Percentiles rank a stretch among this genome's conserved stretches.
These are phyloP conservation scores for Chloroclysta siterata DNA, from an alignment of 2,888 invertebrate species.

Conservation along the genomic window DNA sequence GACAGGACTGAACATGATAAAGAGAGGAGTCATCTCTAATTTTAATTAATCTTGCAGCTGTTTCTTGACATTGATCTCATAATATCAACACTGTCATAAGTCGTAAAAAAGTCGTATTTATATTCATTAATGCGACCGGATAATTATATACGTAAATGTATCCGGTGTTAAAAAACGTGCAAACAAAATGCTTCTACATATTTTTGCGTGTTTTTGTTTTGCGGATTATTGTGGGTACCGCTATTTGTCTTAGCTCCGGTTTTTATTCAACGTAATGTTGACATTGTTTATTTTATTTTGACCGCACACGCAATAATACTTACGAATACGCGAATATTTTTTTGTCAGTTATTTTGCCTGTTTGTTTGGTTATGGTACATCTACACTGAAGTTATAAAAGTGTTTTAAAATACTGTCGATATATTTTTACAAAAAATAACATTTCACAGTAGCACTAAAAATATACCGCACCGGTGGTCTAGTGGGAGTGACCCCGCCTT, in stretches of 20 bases:
- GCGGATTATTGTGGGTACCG: not conserved
- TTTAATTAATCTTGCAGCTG: not conserved
- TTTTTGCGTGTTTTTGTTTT: not conserved
- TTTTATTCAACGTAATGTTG: not conserved
- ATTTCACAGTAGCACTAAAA: too few relatives aligned
- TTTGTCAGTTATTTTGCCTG: too few relatives aligned
- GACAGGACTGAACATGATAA: too few relatives aligned
- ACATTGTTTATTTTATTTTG: not conserved
- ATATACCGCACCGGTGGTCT: too few relatives aligned
- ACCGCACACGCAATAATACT: not conserved
- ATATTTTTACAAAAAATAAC: too few relatives aligned
- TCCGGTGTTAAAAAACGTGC: not conserved
- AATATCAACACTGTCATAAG: not conserved
- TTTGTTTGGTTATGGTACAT: too few relatives aligned
- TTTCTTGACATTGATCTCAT: not conserved
- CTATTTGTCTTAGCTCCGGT: not conserved
- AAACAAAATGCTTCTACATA: not conserved
- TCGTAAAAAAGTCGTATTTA: not conserved
- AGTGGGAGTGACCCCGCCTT: too few relatives aligned
- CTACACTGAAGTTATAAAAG: too few relatives aligned
- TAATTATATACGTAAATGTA: not conserved
- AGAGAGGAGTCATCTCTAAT: too few relatives aligned
- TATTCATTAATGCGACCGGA: not conserved
- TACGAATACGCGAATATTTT: too few relatives aligned
- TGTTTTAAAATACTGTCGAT: too few relatives aligned